Conservation (phyloP, 2,113 vertebrate genomes). For the Anthoscopus minutus region DNA sequence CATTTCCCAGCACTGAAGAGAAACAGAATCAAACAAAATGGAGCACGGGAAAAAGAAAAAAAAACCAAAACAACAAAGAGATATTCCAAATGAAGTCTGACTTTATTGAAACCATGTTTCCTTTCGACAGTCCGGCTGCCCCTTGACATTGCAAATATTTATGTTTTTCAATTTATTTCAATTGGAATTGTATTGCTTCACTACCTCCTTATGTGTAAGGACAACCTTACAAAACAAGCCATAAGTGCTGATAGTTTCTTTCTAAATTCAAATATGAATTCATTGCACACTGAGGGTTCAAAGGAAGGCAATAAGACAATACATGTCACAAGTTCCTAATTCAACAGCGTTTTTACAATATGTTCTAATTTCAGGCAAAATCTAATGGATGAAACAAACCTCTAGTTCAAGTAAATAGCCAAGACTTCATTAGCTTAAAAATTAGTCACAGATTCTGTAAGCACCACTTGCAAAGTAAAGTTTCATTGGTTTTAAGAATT, state of each 20-base stretch:
- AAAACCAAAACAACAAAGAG: not conserved
- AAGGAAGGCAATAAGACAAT: not conserved
- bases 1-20: not conserved
- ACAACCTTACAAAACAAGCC: not conserved
- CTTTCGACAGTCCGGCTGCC: not conserved
- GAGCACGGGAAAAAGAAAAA: not conserved
- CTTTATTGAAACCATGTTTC: not conserved
- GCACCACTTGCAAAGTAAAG: not conserved
- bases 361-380: not conserved
- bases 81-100: not conserved
- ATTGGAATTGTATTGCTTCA: not conserved
- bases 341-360: not conserved
- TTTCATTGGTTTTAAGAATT: not conserved
- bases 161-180: not conserved
- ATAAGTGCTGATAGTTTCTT: not conserved
- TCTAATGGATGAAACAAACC: not conserved
- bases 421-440: not conserved
- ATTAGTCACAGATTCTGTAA: not conserved
- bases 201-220: not conserved
- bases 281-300: not conserved
- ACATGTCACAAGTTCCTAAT: not conserved
- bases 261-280: not conserved
- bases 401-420: not conserved
- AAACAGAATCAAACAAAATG: not conserved
- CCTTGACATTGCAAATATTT: not conserved